Evolutionary conservation across 2,888 invertebrate genomes (phyloP).

Genomic region (Coremacera marginata): DNA sequence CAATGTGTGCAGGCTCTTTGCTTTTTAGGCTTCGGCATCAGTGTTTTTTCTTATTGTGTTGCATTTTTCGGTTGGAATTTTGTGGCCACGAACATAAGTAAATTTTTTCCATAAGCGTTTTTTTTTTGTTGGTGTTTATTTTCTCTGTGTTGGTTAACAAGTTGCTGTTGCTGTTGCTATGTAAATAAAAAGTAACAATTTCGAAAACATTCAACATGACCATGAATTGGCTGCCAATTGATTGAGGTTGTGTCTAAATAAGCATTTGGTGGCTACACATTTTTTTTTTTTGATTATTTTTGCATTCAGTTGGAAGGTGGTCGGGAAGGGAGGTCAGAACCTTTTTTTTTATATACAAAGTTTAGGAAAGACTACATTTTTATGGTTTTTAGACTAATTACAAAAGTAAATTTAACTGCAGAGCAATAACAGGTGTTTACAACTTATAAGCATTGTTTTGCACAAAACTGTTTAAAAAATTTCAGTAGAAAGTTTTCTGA

Average conservation of each 20-base stretch:
- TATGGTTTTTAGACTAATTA: too few species aligned
- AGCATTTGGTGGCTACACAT: background rate
- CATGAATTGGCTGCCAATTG: background rate
- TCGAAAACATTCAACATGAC: background rate
- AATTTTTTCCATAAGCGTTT: background rate
- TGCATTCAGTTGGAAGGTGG: background rate
- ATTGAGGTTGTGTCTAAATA: background rate
- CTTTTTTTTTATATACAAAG: too few species aligned
- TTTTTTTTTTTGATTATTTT: too few species aligned
- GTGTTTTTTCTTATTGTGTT: constrained; percentile 1
- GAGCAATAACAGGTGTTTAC: too few species aligned
- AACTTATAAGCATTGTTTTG: too few species aligned
- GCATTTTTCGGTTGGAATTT: constrained; percentile 28
- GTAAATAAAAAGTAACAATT: background rate
- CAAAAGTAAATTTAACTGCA: too few species aligned
- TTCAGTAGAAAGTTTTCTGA: too few species aligned
- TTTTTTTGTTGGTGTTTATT: constrained; percentile 31
- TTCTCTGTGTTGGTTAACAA: background rate
- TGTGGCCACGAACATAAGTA: constrained; percentile 36
- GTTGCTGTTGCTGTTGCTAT: background rate
- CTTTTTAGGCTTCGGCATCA: constrained; percentile 22
- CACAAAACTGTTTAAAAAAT: too few species aligned
- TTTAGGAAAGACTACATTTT: too few species aligned
- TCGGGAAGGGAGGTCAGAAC: too few species aligned
- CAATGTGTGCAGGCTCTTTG: background rate